Evolutionary conservation across 2,888 invertebrate species (phyloP), one percentile per base, ranked within the genome.

Genomic region (Malthinus seriepunctatus): DNA sequence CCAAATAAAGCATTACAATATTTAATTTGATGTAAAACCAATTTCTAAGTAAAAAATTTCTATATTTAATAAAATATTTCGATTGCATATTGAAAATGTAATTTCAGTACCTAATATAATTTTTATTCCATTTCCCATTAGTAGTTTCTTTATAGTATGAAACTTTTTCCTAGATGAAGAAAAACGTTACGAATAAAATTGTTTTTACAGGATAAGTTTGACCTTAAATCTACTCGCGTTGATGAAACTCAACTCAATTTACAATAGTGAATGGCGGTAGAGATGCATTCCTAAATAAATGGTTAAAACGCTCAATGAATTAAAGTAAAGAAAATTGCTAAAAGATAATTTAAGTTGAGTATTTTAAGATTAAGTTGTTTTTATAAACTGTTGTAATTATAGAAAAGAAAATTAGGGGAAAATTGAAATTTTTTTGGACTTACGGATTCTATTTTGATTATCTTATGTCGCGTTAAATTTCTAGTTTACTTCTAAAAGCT

Each of bases 221-320:
- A 9, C 37, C 44, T 48, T 51, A 50, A 56, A 56, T 60, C 47
- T 37, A 44, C 48, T 56, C 15, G 31, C 31, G 47, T 45, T 44
- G 51, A 56, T 60, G 55, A 51, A 51, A 42, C 47, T 39, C 14
- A 45, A 46, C 44, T 49, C 35, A 45, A 50, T 49, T 53, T 59
- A 46, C 37, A 39, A 33, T 51, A 32, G 15, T 60, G 60, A 55
- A 56, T 53, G 34, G 56, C 51, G 38, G 48, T 54, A 39, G 57
- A 62, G 57, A 62, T 57, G 59, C 64, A 62, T 59, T 64, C 59
- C 50, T 51, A 47, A 53, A 60, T 52, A 55, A 53, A 54, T 62
- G 64, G 68, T 65, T 66, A 67, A 66, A 63, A 64, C 65, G 23
- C 65, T 62, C 67, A 67, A 64, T 66, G 64, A 64, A 67, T 65